These are phyloP conservation scores for Drosophila antonietae DNA, from an alignment of 2,888 invertebrate genomes.

Conservation along the genomic window DNA sequence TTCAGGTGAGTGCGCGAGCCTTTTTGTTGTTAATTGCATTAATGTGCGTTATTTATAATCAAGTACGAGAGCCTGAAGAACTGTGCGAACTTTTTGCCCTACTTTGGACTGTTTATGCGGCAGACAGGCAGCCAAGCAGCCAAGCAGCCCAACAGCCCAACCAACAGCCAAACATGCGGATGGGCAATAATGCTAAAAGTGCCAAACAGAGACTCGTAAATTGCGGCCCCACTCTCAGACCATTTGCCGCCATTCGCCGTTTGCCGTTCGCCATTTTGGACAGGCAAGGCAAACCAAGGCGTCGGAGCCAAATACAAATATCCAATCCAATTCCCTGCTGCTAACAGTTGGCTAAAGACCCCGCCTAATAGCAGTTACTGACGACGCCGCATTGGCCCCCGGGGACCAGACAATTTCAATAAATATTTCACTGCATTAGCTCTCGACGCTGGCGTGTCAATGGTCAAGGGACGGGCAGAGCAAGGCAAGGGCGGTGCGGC, in stretches of 20 bases:
- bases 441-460: slow-evolving; percentile 42
- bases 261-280: slow-evolving; percentile 37
- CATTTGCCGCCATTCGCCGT: slow-evolving; percentile 14
- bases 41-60: slow-evolving; percentile 75
- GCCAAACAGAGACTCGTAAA: slow-evolving; percentile 78
- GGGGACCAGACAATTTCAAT: slow-evolving; percentile 82
- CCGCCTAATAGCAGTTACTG: slow-evolving; percentile 69
- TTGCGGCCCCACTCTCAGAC: slow-evolving; percentile 46
- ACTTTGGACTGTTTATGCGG: slow-evolving; percentile 53
- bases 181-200: slow-evolving; percentile 76
- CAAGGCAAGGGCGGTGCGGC: background rate
- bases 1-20: slow-evolving; percentile 68
- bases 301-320: slow-evolving; percentile 37
- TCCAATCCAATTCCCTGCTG: slow-evolving; percentile 56
- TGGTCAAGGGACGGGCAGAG: background rate
- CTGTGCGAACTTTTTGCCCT: slow-evolving; percentile 56
- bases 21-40: slow-evolving; percentile 71
- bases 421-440: slow-evolving; percentile 83
- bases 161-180: slow-evolving; percentile 43
- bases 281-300: slow-evolving; percentile 12
- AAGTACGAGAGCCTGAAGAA: slow-evolving; percentile 53
- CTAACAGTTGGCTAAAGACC: slow-evolving; percentile 62
- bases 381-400: slow-evolving; percentile 76
- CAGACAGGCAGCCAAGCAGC: slow-evolving; percentile 11
- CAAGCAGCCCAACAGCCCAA: background rate